A percentile compares a stretch with the other conserved stretches of the same genome.
Conservation (phyloP, 2,113 vertebrate genomes). For the Apteryx owenii region DNA sequence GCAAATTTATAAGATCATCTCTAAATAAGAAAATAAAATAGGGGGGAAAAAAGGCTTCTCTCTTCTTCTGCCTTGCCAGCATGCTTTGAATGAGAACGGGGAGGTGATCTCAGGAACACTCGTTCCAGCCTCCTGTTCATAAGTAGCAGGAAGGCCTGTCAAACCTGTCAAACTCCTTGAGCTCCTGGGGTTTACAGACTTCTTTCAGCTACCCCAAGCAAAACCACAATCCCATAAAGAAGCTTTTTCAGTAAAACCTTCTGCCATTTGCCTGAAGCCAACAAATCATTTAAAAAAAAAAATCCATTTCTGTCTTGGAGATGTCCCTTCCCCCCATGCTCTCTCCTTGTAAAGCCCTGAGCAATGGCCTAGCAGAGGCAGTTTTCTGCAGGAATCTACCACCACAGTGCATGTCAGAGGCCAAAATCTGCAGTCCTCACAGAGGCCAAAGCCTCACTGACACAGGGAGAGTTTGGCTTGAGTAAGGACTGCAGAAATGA, state of each 20-base stretch:
- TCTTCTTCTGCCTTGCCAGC: background rate
- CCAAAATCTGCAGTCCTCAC: background rate
- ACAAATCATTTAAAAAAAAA: slow-evolving; percentile 23
- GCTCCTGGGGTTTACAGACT: slow-evolving; percentile 68
- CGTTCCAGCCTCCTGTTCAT: slow-evolving; percentile 5
- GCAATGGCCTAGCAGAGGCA: background rate
- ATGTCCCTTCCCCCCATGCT: background rate
- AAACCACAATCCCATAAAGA: slow-evolving; percentile 73
- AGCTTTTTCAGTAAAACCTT: slow-evolving; percentile 60
- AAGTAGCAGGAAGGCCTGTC: slow-evolving; percentile 30
- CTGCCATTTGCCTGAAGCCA: slow-evolving; percentile 61
- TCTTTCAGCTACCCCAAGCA: slow-evolving; percentile 57
- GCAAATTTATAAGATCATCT: background rate
- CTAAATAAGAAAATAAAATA: background rate
- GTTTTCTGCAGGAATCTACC: slow-evolving; percentile 14
- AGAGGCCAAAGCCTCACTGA: background rate
- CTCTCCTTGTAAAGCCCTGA: background rate
- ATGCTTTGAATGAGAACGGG: background rate
- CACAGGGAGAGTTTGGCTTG: background rate
- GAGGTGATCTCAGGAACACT: background rate
- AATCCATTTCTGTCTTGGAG: background rate
- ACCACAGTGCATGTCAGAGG: background rate
- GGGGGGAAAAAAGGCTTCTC: background rate
- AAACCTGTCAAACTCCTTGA: slow-evolving; percentile 49
- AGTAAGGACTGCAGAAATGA: background rate